Evolutionary conservation across 2,113 vertebrate genomes (phyloP), one percentile per base, ranked within the genome.

Genomic region (Dipodomys ordii): DNA sequence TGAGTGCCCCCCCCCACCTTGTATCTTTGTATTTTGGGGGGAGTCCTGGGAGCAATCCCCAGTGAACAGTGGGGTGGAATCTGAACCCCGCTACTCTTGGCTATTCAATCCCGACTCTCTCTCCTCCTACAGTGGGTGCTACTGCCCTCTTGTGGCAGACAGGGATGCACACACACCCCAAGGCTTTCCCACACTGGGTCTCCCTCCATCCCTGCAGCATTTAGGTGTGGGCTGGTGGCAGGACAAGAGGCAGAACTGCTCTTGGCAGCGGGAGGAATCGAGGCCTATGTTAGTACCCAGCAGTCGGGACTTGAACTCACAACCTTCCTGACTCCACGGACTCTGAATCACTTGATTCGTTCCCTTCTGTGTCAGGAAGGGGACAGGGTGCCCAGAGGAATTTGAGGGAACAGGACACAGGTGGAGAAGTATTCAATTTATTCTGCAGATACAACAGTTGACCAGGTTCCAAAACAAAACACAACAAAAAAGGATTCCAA

Each of bases 71-170:
- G 39, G 46, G 57, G 19, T 39, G 9, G 64, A 88, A 0, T 77
- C 25, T 32, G 83, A 69, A 82, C 28, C 30, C 60, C 67, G 72
- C 32, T 53, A 80, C 22, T 4, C 57, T 90, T 90, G 74, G 25
- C 57, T 28, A 19, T n/a, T n/a, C 88, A 83, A 22, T 49, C 1
- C 7, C 11, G 18, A n/a, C 30, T 53, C 20, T 7, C 4, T n/a
- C n/a, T n/a, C 7, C 10, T 2, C 73, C 15, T 2, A 35, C 13
- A 49, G 60, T 11, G 73, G 78, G 53, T 84, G 86, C 77, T 95
- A 78, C 96, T 95, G 96, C 97, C 96, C 91, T 87, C 95, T 91
- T 32, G 96, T 96, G 97, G 87, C 53, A 69, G 4, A 25, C 0
- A 46, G 7, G 35, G 28, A 62, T 77, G 39, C 32, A 67, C 67